phyloP scores from a whole-genome alignment of 2,113 vertebrate species.

The Athene cunicularia region DNA sequence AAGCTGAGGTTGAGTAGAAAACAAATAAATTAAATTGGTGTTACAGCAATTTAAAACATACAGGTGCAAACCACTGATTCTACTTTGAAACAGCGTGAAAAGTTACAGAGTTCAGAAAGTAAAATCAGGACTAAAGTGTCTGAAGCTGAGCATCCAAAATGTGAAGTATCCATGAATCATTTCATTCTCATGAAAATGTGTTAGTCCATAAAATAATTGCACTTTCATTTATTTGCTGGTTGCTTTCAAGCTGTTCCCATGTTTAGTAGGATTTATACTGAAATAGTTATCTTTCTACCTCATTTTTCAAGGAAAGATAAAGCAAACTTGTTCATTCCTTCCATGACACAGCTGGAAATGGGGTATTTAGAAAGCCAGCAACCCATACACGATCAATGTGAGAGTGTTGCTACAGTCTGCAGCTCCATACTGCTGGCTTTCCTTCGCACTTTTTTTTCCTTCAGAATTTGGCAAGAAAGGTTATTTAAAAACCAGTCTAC shows the following conservation, averaged over 20 bases:
- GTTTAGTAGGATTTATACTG: not conserved
- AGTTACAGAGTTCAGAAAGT: not conserved
- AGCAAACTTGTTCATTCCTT: not conserved
- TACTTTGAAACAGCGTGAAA: not conserved
- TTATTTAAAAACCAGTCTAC: conserved; percentile 85
- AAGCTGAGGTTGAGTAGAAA: not conserved
- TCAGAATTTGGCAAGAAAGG: conserved; percentile 78
- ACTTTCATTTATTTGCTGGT: not conserved
- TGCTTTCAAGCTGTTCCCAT: not conserved
- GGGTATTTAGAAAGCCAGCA: not conserved
- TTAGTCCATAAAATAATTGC: not conserved
- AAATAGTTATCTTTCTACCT: not conserved
- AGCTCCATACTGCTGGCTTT: not conserved
- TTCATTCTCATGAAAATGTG: not conserved
- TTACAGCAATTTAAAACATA: not conserved
- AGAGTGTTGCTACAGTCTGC: conserved; percentile 9
- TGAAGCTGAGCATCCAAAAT: not conserved
- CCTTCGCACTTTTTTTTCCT: conserved; percentile 64
- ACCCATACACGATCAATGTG: not conserved
- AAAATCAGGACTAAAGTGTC: not conserved
- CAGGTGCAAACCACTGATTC: not conserved
- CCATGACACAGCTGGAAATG: not conserved
- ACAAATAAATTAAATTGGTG: not conserved
- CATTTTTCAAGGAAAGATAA: not conserved
- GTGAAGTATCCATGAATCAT: not conserved